Base-by-base conservation (phyloP, 2,797 vertebrate species). In the Falco biarmicus region DNA sequence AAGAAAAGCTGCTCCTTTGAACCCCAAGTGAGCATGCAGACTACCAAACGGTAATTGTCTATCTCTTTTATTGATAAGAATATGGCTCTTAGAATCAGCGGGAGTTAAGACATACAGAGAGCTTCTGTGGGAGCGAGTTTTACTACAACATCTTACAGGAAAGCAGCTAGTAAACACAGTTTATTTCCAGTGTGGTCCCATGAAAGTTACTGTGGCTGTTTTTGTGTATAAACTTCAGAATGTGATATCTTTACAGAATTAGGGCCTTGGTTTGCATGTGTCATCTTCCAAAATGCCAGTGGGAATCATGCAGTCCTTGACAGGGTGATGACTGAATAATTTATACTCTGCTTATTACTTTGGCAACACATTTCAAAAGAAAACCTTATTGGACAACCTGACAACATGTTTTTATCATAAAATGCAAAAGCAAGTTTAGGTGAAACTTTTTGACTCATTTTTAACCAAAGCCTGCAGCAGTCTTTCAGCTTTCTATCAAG, bases 311-410 rank as follows among this genome's bases (percentile, higher is more conserved):
- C 47, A 73, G 66, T 18, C 66, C 63, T 75, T 89, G 89, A 90
- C 90, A 89, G 84, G 74, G 92, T 79, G 93, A 95, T 94, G 93
- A 94, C 70, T 96, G 93, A 90, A 92, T 90, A 91, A 89, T 94
- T 94, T 78, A 80, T 94, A 82, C 88, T 89, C 83, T 74, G 53
- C 75, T 93, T 69, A 86, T 78, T 94, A 87, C 77, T 92, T 28
- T 59, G 54, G 83, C 83, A 95, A 92, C 80, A 89, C 39, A 48
- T 89, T 90, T 94, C 70, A 73, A 85, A 76, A 50, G 53, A 86
- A 86, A 94, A 93, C 63, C 80, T 92, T 75, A 94, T 61, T 92
- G 88, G 86, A 96, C 93, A 97, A 66, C 73, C 77, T 82, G 88
- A 94, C 69, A 94, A 93, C 74, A 43, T 47, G 53, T 88, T 95